Percentiles rank a stretch among this genome's conserved stretches.
Conservation (phyloP, 2,113 vertebrate genomes). For the Paramormyrops kingsleyae region DNA sequence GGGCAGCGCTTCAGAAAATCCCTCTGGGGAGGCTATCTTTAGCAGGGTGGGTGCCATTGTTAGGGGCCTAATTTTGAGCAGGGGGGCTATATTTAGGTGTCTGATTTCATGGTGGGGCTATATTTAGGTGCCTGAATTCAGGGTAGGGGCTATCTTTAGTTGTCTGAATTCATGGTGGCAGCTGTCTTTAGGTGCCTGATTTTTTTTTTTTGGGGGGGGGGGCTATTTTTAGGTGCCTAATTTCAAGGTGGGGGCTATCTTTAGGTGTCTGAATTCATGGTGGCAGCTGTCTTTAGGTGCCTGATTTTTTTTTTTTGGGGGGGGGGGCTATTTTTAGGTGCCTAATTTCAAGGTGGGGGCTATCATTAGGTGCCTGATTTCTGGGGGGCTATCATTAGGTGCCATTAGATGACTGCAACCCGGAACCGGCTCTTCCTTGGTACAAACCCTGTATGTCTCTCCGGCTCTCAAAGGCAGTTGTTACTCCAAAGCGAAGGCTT, state of each 20-base stretch:
- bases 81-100: constrained; percentile 21
- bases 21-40: neutral
- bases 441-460: constrained; percentile 61
- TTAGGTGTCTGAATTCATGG: neutral
- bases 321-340: neutral
- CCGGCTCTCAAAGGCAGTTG: constrained; percentile 40
- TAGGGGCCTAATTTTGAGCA: constrained; percentile 39
- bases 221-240: neutral
- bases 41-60: constrained; percentile 25
- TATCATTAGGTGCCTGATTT: neutral
- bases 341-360: neutral
- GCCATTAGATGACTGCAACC: neutral
- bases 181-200: neutral
- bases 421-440: constrained; percentile 48
- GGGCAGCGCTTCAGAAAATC: constrained; percentile 20
- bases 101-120: neutral
- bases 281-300: constrained; percentile 20
- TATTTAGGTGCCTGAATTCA: neutral
- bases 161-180: neutral
- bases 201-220: neutral
- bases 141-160: neutral
- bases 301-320: neutral
- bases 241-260: neutral
- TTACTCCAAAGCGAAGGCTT: constrained; percentile 57
- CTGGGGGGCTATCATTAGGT: neutral